phyloP scores from a whole-genome alignment of 2,113 vertebrate genomes.

The Saccopteryx leptura region DNA sequence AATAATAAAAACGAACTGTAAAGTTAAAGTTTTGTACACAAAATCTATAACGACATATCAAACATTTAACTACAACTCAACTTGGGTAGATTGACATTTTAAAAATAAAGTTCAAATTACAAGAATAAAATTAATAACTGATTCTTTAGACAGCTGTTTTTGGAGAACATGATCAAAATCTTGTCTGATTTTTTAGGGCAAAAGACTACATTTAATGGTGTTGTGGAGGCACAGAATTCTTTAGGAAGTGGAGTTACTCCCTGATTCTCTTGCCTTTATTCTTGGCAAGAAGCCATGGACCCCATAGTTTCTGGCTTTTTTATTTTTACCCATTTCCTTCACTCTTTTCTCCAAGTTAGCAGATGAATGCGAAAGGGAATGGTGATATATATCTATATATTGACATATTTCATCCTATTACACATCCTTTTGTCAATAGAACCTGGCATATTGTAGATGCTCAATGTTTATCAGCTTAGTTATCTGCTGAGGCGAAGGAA shows the following conservation, averaged over 20 bases:
- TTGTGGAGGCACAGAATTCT: neutral
- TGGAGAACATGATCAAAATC: neutral
- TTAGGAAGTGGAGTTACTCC: neutral
- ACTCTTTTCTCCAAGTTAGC: neutral
- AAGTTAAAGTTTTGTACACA: neutral
- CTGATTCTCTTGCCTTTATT: neutral
- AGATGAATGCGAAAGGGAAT: neutral
- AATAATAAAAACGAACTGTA: neutral
- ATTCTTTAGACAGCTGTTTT: neutral
- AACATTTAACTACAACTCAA: neutral
- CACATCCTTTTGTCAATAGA: neutral
- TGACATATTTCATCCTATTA: neutral
- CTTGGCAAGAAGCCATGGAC: neutral
- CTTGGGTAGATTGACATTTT: neutral
- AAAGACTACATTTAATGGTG: neutral
- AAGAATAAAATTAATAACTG: conserved; percentile 14
- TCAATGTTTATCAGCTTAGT: neutral
- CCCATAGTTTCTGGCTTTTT: neutral
- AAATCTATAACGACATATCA: neutral
- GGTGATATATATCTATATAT: neutral
- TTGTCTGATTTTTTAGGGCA: neutral
- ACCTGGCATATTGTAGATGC: no score
- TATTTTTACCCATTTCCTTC: neutral
- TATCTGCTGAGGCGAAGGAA: neutral
- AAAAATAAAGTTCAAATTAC: neutral